phyloP scores from a whole-genome alignment of 2,113 vertebrate genomes.

The Ptilonorhynchus violaceus region DNA sequence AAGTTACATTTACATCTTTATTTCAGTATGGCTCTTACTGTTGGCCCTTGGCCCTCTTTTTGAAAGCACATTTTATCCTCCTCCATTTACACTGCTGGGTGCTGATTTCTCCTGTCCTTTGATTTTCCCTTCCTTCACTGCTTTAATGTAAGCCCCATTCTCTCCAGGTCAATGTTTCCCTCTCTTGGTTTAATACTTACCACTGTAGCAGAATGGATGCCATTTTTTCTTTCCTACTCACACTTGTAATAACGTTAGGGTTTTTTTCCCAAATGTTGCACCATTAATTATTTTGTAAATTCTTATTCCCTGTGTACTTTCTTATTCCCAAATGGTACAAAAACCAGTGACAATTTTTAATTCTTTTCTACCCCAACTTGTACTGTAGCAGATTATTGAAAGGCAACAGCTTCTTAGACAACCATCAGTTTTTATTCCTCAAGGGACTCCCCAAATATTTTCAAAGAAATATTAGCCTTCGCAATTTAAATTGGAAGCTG shows the following conservation, averaged over 20 bases:
- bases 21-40: not conserved
- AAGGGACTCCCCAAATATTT: not conserved
- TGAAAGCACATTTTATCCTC: not conserved
- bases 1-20: not conserved
- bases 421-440: not conserved
- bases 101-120: not conserved
- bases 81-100: not conserved
- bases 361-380: not conserved
- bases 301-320: not conserved
- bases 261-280: not conserved
- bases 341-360: not conserved
- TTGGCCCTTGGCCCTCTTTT: not conserved
- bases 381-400: not conserved
- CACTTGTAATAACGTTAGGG: fast-evolving
- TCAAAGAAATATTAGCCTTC: not conserved
- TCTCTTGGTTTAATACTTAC: not conserved
- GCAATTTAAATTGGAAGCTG: not conserved
- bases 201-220: not conserved
- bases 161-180: not conserved
- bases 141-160: not conserved
- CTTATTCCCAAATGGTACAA: not conserved
- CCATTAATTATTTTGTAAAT: not conserved
- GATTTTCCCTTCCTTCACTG: not conserved
- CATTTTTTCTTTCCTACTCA: not conserved
- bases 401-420: not conserved